phyloP scores from a whole-genome alignment of 1,140 invertebrate species.

The Trichonephila clavata region DNA sequence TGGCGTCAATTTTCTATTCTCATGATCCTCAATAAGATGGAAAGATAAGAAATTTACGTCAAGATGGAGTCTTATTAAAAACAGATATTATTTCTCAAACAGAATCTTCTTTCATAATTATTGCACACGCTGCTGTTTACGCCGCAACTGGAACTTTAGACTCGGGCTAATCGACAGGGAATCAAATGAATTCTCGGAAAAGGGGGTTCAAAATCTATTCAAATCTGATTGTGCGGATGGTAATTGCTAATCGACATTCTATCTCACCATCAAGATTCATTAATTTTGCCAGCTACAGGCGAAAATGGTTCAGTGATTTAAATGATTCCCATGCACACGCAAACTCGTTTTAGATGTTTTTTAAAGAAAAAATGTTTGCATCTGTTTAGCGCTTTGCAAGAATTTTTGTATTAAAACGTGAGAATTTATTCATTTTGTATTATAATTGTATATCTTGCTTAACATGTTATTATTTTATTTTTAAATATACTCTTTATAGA shows the following conservation, averaged over 20 bases:
- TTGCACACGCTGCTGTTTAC: neutral
- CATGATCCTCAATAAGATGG: neutral
- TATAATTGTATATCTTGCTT: too few species aligned
- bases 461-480: too few species aligned
- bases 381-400: too few species aligned
- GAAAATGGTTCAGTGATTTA: neutral
- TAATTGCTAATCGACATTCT: conserved; percentile 10
- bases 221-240: conserved; percentile 27
- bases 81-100: neutral
- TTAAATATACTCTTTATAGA: too few species aligned
- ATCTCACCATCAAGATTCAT: conserved; percentile 20
- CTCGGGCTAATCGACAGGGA: neutral
- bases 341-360: neutral
- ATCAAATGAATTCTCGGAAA: neutral
- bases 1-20: conserved; percentile 29
- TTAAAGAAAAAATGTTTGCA: too few species aligned
- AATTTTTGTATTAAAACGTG: too few species aligned
- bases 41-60: conserved; percentile 7
- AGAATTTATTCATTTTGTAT: too few species aligned
- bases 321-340: neutral
- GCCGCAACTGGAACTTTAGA: neutral
- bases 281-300: neutral
- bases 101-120: conserved; percentile 13
- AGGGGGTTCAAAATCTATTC: conserved; percentile 40
- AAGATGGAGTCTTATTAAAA: neutral